These are phyloP conservation scores for Haliaeetus leucogaster DNA, from an alignment of 2,113 vertebrate species.

Conservation along the genomic window DNA sequence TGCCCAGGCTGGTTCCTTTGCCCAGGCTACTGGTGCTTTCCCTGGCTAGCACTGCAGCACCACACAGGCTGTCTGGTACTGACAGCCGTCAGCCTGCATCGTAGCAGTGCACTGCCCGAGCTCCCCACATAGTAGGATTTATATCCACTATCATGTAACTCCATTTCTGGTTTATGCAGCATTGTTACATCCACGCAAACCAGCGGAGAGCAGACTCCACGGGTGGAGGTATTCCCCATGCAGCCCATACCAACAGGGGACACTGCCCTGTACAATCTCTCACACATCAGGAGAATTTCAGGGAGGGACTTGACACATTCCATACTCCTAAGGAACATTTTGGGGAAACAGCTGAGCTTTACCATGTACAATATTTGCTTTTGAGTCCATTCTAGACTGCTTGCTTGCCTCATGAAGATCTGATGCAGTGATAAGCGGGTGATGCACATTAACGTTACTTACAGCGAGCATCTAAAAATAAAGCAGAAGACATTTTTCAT, in stretches of 20 bases:
- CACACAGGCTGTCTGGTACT: background rate
- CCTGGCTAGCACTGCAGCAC: no score
- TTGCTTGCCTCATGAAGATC: constrained; percentile 86
- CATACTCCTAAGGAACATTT: rapidly evolving
- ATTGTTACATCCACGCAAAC: rapidly evolving
- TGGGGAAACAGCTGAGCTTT: background rate
- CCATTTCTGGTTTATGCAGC: background rate
- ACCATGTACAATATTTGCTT: constrained; percentile 92
- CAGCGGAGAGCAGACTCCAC: rapidly evolving
- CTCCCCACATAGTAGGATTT: rapidly evolving
- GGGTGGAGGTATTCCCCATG: background rate
- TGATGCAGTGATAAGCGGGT: constrained; percentile 70
- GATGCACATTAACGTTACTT: constrained; percentile 71
- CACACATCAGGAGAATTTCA: rapidly evolving
- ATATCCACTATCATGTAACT: rapidly evolving
- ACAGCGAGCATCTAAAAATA: constrained; percentile 80
- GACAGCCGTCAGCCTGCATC: background rate
- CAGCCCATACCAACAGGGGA: background rate
- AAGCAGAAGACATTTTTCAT: background rate
- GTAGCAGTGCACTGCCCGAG: background rate
- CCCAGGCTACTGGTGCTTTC: background rate
- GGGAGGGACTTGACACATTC: rapidly evolving
- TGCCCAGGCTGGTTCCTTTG: background rate
- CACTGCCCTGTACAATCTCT: rapidly evolving
- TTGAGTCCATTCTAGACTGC: constrained; percentile 78